Conservation (phyloP, 1,140 invertebrate species). For the Apis florea region DNA sequence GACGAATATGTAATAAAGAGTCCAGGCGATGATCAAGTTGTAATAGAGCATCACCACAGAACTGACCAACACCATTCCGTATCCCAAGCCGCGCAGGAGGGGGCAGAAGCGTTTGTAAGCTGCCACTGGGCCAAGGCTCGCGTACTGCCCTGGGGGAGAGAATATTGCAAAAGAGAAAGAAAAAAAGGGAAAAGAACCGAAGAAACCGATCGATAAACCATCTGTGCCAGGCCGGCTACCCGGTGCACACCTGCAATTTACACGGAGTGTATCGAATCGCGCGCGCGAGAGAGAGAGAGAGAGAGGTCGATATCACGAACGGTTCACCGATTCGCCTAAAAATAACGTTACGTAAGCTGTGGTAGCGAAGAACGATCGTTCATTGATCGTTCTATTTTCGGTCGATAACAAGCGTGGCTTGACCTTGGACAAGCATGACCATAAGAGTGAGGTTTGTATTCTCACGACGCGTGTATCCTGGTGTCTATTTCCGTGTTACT, state of each 20-base stretch:
- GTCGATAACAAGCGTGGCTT: conserved; percentile 11
- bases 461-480: neutral
- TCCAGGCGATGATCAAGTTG: conserved; percentile 93
- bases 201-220: conserved; percentile 24
- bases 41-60: conserved; percentile 92
- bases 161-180: conserved; percentile 4
- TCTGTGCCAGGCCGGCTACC: neutral
- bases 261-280: conserved; percentile 9
- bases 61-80: conserved; percentile 91
- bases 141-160: conserved; percentile 83
- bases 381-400: conserved; percentile 45
- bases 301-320: conserved; percentile 14
- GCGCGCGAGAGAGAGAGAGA: neutral
- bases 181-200: neutral
- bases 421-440: conserved; percentile 2
- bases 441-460: conserved; percentile 5
- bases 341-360: conserved; percentile 38
- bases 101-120: conserved; percentile 87
- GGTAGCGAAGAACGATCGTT: conserved; percentile 18
- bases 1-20: conserved; percentile 90
- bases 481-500: neutral
- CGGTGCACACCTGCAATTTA: conserved; percentile 24
- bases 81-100: conserved; percentile 87
- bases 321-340: conserved; percentile 17
- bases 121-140: conserved; percentile 86